Conservation (phyloP, 1,140 invertebrate genomes). For the Armadillidium nasatum region DNA sequence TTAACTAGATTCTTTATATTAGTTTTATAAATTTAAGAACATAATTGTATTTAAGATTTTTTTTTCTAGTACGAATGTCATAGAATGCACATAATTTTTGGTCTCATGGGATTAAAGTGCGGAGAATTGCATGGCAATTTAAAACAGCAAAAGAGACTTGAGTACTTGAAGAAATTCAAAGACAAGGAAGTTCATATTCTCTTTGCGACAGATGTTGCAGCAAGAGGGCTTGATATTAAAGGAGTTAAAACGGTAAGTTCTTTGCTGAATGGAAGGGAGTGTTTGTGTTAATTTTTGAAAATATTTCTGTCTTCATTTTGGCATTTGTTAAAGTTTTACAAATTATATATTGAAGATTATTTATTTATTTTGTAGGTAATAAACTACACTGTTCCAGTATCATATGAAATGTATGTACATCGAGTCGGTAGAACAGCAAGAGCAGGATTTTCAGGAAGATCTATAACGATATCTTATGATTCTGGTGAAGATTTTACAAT, state of each 20-base stretch:
- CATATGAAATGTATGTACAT: constrained; percentile 27
- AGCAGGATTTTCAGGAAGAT: constrained; percentile 12
- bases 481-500: neutral
- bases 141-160: constrained; percentile 49
- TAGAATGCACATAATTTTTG: constrained; percentile 81
- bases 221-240: constrained; percentile 46
- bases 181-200: constrained; percentile 17
- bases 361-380: constrained; percentile 73
- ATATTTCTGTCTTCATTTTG: constrained; percentile 45
- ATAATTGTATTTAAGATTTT: neutral
- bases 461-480: neutral
- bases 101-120: constrained; percentile 76
- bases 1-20: too few relatives aligned
- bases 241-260: constrained; percentile 80
- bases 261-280: too few relatives aligned
- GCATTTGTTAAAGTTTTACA: constrained; percentile 96
- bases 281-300: too few relatives aligned
- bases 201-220: constrained; percentile 23
- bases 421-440: constrained; percentile 22
- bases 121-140: constrained; percentile 94
- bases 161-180: constrained; percentile 17
- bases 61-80: constrained; percentile 64
- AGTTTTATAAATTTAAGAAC: neutral
- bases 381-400: constrained; percentile 25
- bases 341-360: constrained; percentile 87